phyloP scores from a whole-genome alignment of 2,888 invertebrate species.

The Orthonychiurus folsomi region DNA sequence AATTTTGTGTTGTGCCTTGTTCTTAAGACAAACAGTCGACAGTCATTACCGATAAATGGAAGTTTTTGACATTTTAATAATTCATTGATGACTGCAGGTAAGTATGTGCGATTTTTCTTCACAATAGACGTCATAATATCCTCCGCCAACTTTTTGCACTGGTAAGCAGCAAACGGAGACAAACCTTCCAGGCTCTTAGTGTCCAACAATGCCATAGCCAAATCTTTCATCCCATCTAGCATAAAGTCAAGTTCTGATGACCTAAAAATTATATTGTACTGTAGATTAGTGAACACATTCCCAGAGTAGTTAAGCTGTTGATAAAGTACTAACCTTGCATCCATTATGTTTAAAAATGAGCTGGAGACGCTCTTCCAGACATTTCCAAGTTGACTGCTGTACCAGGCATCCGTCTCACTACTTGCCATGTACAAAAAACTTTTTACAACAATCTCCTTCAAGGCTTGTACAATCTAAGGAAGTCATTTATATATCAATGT shows the following conservation, averaged over 20 bases:
- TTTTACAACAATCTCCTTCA: not conserved
- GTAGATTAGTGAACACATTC: not conserved
- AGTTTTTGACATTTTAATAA: slow-evolving; percentile 25
- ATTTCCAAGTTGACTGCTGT: too few relatives aligned
- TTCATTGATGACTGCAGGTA: slow-evolving; percentile 26
- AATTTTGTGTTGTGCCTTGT: too few relatives aligned
- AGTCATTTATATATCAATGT: slow-evolving; percentile 1
- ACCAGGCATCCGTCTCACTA: too few relatives aligned
- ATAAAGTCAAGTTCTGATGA: slow-evolving; percentile 32
- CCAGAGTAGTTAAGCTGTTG: not conserved
- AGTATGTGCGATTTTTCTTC: slow-evolving; percentile 18
- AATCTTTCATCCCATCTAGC: slow-evolving; percentile 31
- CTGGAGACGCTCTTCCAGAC: too few relatives aligned
- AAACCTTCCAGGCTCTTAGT: slow-evolving; percentile 18
- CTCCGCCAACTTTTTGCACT: slow-evolving; percentile 23
- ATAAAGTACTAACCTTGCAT: not conserved
- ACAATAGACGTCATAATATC: slow-evolving; percentile 27
- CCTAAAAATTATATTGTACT: slow-evolving; percentile 15
- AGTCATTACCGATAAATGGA: slow-evolving; percentile 25
- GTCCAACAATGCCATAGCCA: slow-evolving; percentile 28
- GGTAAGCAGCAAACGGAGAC: slow-evolving; percentile 14
- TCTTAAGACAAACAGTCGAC: not conserved
- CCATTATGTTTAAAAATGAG: not conserved
- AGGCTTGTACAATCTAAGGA: not conserved
- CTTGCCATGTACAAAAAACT: too few relatives aligned